Percentiles rank a stretch among this genome's conserved stretches.
Conservation (phyloP, 2,797 vertebrate species). For the Ctenopoma multispine region DNA sequence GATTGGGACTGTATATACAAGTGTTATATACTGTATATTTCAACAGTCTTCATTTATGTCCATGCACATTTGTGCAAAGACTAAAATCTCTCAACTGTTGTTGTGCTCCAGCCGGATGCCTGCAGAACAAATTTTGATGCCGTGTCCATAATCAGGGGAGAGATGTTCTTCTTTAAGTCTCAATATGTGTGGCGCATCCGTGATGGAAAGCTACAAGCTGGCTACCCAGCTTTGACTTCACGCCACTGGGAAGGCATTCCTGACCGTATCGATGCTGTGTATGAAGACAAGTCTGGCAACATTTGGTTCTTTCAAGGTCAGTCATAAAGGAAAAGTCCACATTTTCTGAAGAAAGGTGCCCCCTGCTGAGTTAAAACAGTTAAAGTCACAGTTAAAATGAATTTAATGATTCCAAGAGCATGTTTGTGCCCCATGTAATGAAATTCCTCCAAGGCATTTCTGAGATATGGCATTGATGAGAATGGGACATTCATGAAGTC, state of each 20-base stretch:
- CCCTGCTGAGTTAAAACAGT: neutral
- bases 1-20: no score
- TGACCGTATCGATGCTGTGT: slow-evolving; percentile 88
- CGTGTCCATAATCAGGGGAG: slow-evolving; percentile 91
- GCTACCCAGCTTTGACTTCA: slow-evolving; percentile 91
- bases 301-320: slow-evolving; percentile 97
- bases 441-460: no score
- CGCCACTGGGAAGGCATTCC: slow-evolving; percentile 93
- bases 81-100: neutral
- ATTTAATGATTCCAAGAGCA: no score
- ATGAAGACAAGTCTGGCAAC: slow-evolving; percentile 91
- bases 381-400: no score
- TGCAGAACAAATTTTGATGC: slow-evolving; percentile 82
- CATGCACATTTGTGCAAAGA: neutral
- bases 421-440: no score
- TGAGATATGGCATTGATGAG: no score
- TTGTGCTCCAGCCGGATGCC: slow-evolving; percentile 66
- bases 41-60: neutral
- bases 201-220: slow-evolving; percentile 86
- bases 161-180: slow-evolving; percentile 94
- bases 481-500: no score
- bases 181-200: slow-evolving; percentile 92
- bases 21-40: no score
- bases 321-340: slow-evolving; percentile 26
- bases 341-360: neutral